Evolutionary conservation across 53 echinoderm and acorn worm genomes (phyloP).

Genomic region (Echinarachnius parma): DNA sequence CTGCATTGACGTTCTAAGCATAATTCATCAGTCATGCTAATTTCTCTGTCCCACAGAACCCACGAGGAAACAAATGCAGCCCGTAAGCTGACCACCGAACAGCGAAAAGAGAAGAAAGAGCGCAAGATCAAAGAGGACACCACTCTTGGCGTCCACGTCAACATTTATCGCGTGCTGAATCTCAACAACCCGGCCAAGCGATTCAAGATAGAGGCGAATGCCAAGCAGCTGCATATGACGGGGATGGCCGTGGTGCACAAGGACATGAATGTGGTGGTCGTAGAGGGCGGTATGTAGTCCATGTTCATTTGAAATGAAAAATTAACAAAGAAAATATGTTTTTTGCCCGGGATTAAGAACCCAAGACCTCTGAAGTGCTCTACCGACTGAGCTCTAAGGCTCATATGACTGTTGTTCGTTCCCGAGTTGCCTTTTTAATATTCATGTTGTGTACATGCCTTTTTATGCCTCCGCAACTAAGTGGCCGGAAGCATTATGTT

Average conservation of each 20-base stretch:
- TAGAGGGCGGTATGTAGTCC: constrained; percentile 77
- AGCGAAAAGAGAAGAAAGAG: constrained; percentile 90
- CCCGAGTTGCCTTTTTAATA: too few species aligned
- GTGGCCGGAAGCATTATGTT: too few species aligned
- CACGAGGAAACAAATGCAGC: constrained; percentile 97
- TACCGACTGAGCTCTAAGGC: too few species aligned
- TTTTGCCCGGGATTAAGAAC: too few species aligned
- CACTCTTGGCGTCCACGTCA: constrained; percentile 61
- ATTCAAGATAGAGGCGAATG: constrained; percentile 94
- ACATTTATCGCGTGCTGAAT: constrained; percentile 77
- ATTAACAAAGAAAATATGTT: background rate
- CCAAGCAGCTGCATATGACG: constrained; percentile 94
- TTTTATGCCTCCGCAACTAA: too few species aligned
- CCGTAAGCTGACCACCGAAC: constrained; percentile 83
- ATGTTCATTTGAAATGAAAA: background rate
- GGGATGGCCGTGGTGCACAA: constrained; percentile 85
- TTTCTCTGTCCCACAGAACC: constrained; percentile 43
- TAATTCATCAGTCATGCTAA: too few species aligned
- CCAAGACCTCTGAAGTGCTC: too few species aligned
- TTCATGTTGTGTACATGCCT: too few species aligned
- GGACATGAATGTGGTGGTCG: constrained; percentile 88
- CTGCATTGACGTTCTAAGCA: too few species aligned
- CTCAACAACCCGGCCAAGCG: constrained; percentile 77
- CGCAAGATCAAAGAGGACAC: constrained; percentile 87
- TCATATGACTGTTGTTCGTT: too few species aligned